phyloP scores from a whole-genome alignment of 64 coral and sea anemone genomes.

The Pachyseris speciosa region DNA sequence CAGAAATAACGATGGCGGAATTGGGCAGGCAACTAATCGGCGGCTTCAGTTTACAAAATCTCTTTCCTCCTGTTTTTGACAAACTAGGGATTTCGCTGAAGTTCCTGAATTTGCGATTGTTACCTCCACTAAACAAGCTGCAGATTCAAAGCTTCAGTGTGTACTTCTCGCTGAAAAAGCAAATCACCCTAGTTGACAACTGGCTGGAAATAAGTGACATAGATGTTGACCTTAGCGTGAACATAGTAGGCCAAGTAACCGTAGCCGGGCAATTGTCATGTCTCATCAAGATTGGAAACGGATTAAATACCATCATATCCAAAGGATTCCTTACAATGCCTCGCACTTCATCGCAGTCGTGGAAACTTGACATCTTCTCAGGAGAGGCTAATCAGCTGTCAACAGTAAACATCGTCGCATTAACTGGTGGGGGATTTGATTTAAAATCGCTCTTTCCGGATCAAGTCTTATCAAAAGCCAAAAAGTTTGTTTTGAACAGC shows the following conservation, averaged over 20 bases:
- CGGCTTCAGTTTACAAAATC: conserved; percentile 39
- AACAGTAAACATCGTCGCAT: conserved; percentile 14
- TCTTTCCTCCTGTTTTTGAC: conserved; percentile 58
- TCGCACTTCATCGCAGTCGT: conserved; percentile 7
- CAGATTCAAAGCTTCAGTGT: conserved; percentile 36
- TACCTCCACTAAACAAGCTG: conserved; percentile 41
- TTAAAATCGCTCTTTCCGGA: conserved; percentile 52
- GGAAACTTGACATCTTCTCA: conserved; percentile 24
- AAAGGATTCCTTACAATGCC: conserved; percentile 28
- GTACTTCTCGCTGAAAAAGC: conserved; percentile 14
- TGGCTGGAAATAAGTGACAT: conserved; percentile 59
- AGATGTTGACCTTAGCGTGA: conserved; percentile 26
- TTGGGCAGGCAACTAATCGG: conserved; percentile 19
- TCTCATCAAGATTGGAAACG: conserved; percentile 36
- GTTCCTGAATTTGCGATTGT: conserved; percentile 33
- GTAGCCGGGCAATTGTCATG: conserved; percentile 49
- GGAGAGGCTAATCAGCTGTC: not conserved
- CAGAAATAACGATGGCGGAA: conserved; percentile 39
- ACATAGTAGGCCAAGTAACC: not conserved
- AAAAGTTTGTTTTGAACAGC: conserved; percentile 28
- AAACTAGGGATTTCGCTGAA: conserved; percentile 44
- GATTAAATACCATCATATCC: conserved; percentile 12
- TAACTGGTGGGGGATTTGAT: conserved; percentile 56
- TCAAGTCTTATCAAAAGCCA: conserved; percentile 45
- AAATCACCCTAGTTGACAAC: conserved; percentile 33